Percentiles rank a stretch among this genome's conserved stretches.
These are phyloP conservation scores for Colius striatus DNA, from an alignment of 2,113 vertebrate species.

Conservation along the genomic window DNA sequence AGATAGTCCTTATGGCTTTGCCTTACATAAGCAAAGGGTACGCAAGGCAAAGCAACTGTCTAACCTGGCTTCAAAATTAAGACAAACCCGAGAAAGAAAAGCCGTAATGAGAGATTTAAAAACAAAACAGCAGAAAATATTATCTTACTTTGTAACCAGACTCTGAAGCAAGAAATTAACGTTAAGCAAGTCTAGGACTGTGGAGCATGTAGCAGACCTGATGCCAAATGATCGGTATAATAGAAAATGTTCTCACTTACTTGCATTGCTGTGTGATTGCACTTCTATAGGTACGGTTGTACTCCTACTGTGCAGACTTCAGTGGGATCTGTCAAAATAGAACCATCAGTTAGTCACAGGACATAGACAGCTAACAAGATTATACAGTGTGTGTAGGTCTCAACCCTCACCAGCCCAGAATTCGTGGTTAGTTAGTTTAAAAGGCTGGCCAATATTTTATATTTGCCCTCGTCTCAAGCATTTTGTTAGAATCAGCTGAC, in stretches of 20 bases:
- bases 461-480: neutral
- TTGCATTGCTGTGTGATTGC: constrained; percentile 77
- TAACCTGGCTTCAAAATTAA: neutral
- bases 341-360: constrained; percentile 82
- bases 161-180: constrained; percentile 55
- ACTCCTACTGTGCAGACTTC: constrained; percentile 85
- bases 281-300: constrained; percentile 89
- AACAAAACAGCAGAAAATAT: neutral
- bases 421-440: neutral
- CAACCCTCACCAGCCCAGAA: neutral
- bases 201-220: neutral
- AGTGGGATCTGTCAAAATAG: constrained; percentile 86
- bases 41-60: neutral
- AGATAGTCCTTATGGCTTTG: neutral
- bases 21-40: neutral
- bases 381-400: constrained; percentile 47
- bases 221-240: constrained; percentile 43
- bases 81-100: neutral
- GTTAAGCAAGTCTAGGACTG: constrained; percentile 25
- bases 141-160: constrained; percentile 1
- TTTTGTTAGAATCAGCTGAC: neutral
- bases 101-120: neutral
- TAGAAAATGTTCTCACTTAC: constrained; percentile 79
- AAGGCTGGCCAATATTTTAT: neutral
- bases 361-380: constrained; percentile 80